phyloP scores from a whole-genome alignment of 2,797 vertebrate genomes.

The Onychomys arenicola region DNA sequence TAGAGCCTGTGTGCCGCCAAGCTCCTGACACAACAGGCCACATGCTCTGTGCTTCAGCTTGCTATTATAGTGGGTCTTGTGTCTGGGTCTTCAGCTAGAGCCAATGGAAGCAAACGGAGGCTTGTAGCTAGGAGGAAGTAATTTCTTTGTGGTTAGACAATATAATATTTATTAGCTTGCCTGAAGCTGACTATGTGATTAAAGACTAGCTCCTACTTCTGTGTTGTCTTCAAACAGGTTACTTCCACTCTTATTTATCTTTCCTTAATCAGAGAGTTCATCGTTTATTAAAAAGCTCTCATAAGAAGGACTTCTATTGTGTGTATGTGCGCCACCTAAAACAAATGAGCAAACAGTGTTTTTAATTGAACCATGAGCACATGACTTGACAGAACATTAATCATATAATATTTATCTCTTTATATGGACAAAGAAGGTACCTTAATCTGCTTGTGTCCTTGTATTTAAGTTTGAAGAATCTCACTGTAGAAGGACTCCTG shows the following conservation, averaged over 20 bases:
- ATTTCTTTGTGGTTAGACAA: constrained; percentile 25
- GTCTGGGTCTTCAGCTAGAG: not conserved
- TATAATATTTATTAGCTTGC: constrained; percentile 70
- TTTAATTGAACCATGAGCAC: constrained; percentile 20
- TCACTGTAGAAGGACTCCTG: not conserved
- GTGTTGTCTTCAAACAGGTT: constrained; percentile 54
- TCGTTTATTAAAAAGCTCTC: constrained; percentile 48
- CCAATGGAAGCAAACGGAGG: not conserved
- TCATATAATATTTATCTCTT: not conserved
- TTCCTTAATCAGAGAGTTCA: constrained; percentile 50
- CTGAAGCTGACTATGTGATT: constrained; percentile 3
- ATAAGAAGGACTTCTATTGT: constrained; percentile 34
- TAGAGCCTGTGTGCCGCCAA: constrained; percentile 2
- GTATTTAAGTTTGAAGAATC: constrained; percentile 16
- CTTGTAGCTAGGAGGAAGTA: constrained; percentile 13
- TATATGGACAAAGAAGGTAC: not conserved
- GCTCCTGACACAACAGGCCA: not conserved
- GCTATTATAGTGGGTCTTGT: not conserved
- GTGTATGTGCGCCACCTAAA: not conserved
- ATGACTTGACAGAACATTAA: not conserved
- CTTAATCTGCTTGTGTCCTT: not conserved
- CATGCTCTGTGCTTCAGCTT: constrained; percentile 11
- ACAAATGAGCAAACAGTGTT: constrained; percentile 1
- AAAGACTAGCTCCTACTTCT: constrained; percentile 52
- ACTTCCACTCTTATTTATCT: constrained; percentile 49